Conservation (phyloP, 1,140 invertebrate species). For the Lepeophtheirus salmonis region DNA sequence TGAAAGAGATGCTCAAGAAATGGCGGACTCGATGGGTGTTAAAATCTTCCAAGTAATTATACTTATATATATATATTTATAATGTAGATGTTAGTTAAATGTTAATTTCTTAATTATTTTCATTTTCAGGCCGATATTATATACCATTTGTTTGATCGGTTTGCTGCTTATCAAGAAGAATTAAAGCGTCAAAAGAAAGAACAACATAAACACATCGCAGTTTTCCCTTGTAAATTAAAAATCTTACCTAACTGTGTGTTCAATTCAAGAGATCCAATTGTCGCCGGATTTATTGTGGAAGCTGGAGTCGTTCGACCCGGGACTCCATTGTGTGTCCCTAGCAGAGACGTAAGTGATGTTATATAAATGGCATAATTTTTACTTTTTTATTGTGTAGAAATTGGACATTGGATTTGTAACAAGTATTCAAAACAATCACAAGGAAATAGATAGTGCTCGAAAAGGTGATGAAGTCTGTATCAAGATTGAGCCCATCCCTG, state of each 20-base stretch:
- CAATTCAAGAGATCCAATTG: constrained; percentile 72
- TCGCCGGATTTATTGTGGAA: constrained; percentile 86
- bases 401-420: constrained; percentile 83
- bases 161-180: constrained; percentile 82
- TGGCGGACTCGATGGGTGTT: constrained; percentile 80
- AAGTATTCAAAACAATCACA: constrained; percentile 72
- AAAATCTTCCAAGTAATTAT: constrained; percentile 68
- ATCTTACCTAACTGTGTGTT: constrained; percentile 56
- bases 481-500: constrained; percentile 88
- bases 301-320: constrained; percentile 86
- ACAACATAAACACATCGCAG: constrained; percentile 84
- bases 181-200: constrained; percentile 79
- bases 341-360: constrained; percentile 57
- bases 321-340: constrained; percentile 88
- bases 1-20: constrained; percentile 87
- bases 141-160: constrained; percentile 97
- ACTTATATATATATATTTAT: constrained; percentile 40
- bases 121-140: constrained; percentile 95
- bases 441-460: constrained; percentile 61
- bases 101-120: constrained; percentile 44
- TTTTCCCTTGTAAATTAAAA: constrained; percentile 90
- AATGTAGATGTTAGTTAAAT: constrained; percentile 41
- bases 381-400: constrained; percentile 43
- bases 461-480: constrained; percentile 96
- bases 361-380: constrained; percentile 15